phyloP scores from a whole-genome alignment of 2,797 vertebrate genomes.

The Furcifer pardalis region DNA sequence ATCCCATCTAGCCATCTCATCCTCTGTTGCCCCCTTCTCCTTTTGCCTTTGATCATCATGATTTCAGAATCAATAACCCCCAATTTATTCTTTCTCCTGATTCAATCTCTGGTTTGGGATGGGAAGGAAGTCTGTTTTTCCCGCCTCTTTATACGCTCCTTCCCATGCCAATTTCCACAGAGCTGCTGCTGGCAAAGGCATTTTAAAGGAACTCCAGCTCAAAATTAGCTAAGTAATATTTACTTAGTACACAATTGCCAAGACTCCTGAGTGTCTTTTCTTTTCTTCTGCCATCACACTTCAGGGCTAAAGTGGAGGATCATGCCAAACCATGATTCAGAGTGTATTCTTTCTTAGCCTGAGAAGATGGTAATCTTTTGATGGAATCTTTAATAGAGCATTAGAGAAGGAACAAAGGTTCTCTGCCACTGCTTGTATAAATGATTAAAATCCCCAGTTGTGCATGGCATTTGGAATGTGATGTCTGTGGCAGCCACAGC shows the following conservation, averaged over 20 bases:
- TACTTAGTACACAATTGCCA: not conserved
- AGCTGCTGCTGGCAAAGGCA: not conserved
- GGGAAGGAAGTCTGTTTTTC: not conserved
- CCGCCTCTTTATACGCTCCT: not conserved
- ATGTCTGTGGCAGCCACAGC: not conserved
- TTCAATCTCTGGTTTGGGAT: not conserved
- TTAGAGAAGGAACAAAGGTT: not conserved
- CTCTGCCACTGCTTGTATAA: not conserved
- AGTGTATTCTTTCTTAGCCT: not conserved
- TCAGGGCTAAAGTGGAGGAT: not conserved
- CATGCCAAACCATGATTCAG: not conserved
- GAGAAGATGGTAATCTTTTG: conserved; percentile 15
- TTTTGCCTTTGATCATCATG: too few relatives aligned
- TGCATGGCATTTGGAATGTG: conserved; percentile 14
- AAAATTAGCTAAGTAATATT: not conserved
- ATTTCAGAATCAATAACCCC: not conserved
- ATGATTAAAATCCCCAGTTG: not conserved
- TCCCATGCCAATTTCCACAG: not conserved
- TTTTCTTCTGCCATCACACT: not conserved
- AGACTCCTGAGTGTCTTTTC: not conserved
- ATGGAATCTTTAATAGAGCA: not conserved
- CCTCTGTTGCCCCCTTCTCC: too few relatives aligned
- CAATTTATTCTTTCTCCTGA: not conserved
- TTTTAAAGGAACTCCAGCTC: not conserved
- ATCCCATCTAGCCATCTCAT: too few relatives aligned